Evolutionary conservation across 2,797 vertebrate genomes (phyloP), one percentile per base, ranked within the genome.

Genomic region (Alosa sapidissima): DNA sequence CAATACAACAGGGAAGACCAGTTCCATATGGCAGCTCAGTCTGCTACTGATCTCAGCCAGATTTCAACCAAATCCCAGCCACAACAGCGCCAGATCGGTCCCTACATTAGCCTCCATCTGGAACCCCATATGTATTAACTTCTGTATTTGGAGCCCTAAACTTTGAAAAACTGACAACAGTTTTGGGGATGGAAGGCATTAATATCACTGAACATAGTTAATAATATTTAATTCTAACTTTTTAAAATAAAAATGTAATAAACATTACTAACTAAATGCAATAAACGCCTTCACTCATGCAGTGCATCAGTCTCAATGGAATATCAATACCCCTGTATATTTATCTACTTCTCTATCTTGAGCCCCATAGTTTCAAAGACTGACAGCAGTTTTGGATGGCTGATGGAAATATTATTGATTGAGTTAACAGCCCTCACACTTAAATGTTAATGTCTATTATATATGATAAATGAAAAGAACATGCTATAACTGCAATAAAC

Each of bases 1-100:
- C 83, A 87, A 86, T 48, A 82, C 84, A 85, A 86, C 7, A 88
- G 84, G 81, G 83, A 86, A 49, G 72, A 78, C 41, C 81, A 41
- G n/a, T 87, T 72, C 68, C 72, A 78, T 78, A 78, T 78, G 72
- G 72, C 72, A 47, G 3, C 5, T 36, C 13, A 78, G 72, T 45
- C 72, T 78, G 72, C 58, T 9, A 62, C 58, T 78, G 72, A 41
- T 36, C 33, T 14, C 28, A 72, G 36, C 54, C 54, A 55, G 54
- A 19, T 55, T 14, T 55, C 6, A 55, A 21, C 54, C 54, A 14
- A 16, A 55, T 5, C 54, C 21, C 54, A 55, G 58, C 58, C 58
- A 62, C n/a, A 62, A n/a, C 41, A 21, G 72, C 6, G 36, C 72
- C 72, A 36, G 16, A 78, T 47, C 36, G 45, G 72, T 21, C 72